Percentiles rank a stretch among this genome's conserved stretches.
phyloP scores from a whole-genome alignment of 2,797 vertebrate genomes.

The Trematomus bernacchii region DNA sequence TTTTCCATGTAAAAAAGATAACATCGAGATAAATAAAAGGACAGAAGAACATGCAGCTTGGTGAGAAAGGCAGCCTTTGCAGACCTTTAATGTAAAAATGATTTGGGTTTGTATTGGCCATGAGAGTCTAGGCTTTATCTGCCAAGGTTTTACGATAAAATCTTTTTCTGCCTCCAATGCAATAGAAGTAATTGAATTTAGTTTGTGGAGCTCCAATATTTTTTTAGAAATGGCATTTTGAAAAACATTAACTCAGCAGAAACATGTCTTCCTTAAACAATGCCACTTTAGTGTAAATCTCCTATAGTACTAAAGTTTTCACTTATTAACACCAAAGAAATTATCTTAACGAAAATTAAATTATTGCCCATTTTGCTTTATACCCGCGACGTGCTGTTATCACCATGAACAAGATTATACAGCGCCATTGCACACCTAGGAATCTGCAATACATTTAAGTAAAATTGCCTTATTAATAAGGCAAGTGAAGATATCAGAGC shows the following conservation, averaged over 20 bases:
- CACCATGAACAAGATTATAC: neutral
- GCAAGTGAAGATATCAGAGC: neutral
- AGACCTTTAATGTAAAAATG: constrained; percentile 2
- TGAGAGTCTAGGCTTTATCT: constrained; percentile 14
- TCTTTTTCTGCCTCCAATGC: constrained; percentile 5
- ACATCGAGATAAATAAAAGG: constrained; percentile 11
- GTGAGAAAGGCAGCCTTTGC: constrained; percentile 1
- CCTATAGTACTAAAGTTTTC: neutral
- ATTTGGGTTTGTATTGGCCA: neutral
- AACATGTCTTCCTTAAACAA: neutral
- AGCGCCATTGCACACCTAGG: neutral
- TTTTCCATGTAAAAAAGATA: constrained; percentile 24
- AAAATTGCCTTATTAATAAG: neutral
- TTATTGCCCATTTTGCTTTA: neutral
- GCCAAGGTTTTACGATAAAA: neutral
- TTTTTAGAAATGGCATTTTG: neutral
- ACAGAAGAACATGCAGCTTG: neutral
- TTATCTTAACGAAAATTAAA: neutral
- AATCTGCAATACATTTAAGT: neutral
- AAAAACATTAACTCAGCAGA: neutral
- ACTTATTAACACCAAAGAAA: neutral
- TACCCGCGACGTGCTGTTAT: neutral
- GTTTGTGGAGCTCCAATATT: constrained; percentile 1
- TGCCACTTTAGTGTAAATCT: neutral
- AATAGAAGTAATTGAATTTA: neutral